A percentile compares a stretch with the other conserved stretches of the same genome.
Evolutionary conservation across 1,140 invertebrate species (phyloP).

Genomic region (Drosophila ananassae): DNA sequence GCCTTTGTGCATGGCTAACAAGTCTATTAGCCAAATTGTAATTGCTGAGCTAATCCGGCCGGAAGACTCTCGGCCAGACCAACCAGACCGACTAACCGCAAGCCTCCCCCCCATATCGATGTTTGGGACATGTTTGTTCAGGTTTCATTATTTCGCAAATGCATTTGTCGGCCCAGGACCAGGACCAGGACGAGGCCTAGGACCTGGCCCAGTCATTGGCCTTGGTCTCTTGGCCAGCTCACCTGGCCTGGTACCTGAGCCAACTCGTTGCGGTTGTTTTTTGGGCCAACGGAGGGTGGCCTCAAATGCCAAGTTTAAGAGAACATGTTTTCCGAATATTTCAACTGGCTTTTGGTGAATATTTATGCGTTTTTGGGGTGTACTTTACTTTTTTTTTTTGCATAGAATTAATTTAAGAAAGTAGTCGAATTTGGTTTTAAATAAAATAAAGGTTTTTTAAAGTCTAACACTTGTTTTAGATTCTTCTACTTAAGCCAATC

Average conservation of each 20-base stretch:
- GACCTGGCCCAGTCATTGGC: background rate
- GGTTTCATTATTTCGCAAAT: constrained; percentile 20
- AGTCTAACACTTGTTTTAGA: too few species aligned
- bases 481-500: too few species aligned
- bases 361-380: too few species aligned
- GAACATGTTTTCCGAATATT: background rate
- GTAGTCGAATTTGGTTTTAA: too few species aligned
- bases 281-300: background rate
- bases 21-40: constrained; percentile 62
- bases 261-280: background rate
- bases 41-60: constrained; percentile 35
- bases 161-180: constrained; percentile 2
- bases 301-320: background rate
- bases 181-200: background rate
- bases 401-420: too few species aligned
- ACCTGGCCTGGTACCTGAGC: background rate
- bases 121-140: constrained; percentile 14
- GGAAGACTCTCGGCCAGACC: background rate
- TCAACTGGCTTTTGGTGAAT: too few species aligned
- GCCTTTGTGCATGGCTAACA: constrained; percentile 52
- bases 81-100: background rate
- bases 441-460: too few species aligned
- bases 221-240: background rate
- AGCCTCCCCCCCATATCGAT: constrained; percentile 7
- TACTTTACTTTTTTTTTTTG: too few species aligned